Percentiles rank a stretch among this genome's conserved stretches.
These are phyloP conservation scores for Campoplex capitator DNA, from an alignment of 2,888 invertebrate genomes.

Conservation along the genomic window DNA sequence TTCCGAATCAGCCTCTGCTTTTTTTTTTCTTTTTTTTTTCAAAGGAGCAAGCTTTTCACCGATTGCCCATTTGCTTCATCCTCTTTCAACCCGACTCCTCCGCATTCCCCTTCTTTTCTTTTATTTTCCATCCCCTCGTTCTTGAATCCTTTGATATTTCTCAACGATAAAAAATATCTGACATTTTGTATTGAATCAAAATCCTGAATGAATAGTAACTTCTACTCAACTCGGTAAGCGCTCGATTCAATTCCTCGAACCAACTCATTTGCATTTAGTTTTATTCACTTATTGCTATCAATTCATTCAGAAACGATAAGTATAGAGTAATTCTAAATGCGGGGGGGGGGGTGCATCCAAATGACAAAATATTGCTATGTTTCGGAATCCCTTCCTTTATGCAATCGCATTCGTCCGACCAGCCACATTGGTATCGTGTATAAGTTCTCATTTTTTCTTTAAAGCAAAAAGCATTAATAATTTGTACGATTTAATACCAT, in stretches of 20 bases:
- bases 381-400: background rate
- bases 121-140: background rate
- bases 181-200: constrained; percentile 10
- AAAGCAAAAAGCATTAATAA: background rate
- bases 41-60: constrained; percentile 52
- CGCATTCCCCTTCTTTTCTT: background rate
- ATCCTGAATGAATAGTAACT: constrained; percentile 4
- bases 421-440: background rate
- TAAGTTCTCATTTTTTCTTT: background rate
- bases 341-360: background rate
- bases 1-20: background rate
- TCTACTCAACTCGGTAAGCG: background rate
- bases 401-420: background rate
- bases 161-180: background rate
- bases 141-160: background rate
- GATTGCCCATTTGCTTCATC: constrained; percentile 48
- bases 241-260: background rate
- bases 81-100: constrained; percentile 1
- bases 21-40: constrained; percentile 13
- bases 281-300: background rate
- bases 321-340: background rate
- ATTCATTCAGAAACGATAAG: background rate
- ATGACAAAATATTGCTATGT: background rate
- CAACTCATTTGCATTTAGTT: background rate
- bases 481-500: background rate